A percentile compares a stretch with the other conserved stretches of the same genome.
phyloP scores from a whole-genome alignment of 2,113 vertebrate genomes.

The Deroptyus accipitrinus region DNA sequence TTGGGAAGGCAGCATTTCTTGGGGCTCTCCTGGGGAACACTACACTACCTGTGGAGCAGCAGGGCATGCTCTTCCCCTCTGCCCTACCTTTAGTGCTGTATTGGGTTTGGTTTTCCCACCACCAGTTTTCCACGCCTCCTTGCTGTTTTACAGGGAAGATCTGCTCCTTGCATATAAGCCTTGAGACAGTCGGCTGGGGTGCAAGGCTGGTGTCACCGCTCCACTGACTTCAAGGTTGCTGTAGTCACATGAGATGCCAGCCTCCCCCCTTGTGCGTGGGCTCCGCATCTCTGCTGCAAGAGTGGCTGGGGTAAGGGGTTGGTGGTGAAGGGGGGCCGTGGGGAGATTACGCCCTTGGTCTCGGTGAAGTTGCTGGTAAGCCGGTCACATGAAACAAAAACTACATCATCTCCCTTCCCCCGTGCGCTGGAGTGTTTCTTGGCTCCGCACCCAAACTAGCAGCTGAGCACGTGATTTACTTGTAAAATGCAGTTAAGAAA shows the following conservation, averaged over 20 bases:
- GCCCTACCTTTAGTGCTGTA: background rate
- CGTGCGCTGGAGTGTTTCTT: conserved; percentile 17
- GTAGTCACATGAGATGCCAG: background rate
- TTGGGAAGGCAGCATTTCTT: background rate
- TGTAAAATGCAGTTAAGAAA: conserved; percentile 1
- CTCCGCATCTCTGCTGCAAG: background rate
- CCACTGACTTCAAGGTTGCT: background rate
- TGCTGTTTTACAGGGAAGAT: background rate
- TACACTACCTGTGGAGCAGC: background rate
- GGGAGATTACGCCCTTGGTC: background rate
- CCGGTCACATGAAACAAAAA: conserved; percentile 20
- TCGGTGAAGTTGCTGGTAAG: background rate
- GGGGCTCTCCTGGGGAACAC: background rate
- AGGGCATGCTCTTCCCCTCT: background rate
- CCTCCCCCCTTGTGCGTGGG: background rate
- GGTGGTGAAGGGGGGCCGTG: background rate
- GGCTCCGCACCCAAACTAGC: conserved; percentile 49
- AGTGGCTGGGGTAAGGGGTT: background rate
- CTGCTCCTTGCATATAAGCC: background rate
- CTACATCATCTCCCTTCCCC: conserved; percentile 37
- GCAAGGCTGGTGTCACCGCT: background rate
- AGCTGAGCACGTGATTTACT: conserved; percentile 49
- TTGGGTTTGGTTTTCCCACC: background rate
- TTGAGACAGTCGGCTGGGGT: background rate
- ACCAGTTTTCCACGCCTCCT: background rate